phyloP scores from a whole-genome alignment of 2,888 invertebrate genomes.

The Cephus rjabovi region DNA sequence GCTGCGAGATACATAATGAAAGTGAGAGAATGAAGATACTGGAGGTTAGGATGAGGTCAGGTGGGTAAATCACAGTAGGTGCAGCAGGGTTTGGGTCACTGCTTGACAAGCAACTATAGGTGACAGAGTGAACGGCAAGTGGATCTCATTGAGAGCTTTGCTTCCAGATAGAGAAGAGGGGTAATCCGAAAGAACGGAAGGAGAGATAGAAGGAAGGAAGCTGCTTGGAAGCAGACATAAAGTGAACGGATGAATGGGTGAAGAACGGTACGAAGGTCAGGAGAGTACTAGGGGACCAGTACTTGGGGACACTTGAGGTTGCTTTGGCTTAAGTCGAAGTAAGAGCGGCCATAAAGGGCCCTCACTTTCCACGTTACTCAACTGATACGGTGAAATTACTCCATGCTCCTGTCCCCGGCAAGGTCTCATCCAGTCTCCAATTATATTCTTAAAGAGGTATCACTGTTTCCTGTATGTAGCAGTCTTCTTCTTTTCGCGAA shows the following conservation, averaged over 20 bases:
- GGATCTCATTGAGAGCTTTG: neutral
- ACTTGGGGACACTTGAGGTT: neutral
- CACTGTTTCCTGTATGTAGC: too few species aligned
- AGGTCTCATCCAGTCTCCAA: neutral
- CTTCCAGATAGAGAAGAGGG: neutral
- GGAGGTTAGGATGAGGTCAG: neutral
- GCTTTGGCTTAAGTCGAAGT: neutral
- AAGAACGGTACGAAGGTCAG: neutral
- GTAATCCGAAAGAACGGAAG: neutral
- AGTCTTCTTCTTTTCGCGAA: too few species aligned
- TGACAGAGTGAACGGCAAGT: neutral
- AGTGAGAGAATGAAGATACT: neutral
- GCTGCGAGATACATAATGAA: neutral
- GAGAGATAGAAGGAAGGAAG: neutral
- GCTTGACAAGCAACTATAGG: neutral
- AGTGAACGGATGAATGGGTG: neutral
- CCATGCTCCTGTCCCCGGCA: neutral
- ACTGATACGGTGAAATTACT: slow-evolving; percentile 4
- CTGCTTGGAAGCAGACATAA: neutral
- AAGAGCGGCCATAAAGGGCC: neutral
- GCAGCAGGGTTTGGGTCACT: neutral
- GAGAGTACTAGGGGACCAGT: neutral
- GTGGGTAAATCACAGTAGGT: neutral
- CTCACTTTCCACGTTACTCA: neutral
- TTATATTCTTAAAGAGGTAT: neutral